Base-by-base conservation (phyloP, 2,888 invertebrate species). In the Resseliella maxima region DNA sequence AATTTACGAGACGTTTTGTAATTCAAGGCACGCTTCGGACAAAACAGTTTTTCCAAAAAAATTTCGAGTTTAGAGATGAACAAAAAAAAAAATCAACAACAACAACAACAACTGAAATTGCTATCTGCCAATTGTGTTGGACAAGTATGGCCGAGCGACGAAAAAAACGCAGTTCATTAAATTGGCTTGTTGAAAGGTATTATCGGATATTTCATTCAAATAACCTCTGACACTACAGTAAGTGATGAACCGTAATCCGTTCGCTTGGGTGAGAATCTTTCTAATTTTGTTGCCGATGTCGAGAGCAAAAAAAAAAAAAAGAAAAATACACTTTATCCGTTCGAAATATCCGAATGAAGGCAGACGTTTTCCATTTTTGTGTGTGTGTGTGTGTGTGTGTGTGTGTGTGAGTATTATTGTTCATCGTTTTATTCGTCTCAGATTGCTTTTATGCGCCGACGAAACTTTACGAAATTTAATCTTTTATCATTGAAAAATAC, bases 401-500 rank as follows among this genome's bases (percentile, higher is more conserved):
- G 12, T 41, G 41, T 12, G 12, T 5, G 41, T 12, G 12, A 12
- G 41, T 12, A 12, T 41, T 50, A 18, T 50, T 12, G 31, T 18
- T 50, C 46, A 50, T 27, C n/a, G 0, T 31, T 15, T 31, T 72
- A 2, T 5, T 72, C 72, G 12, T 3, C 15, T 72, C 72, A 15
- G 31, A 59, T 59, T n/a, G 59, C 59, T 24, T 50, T 50, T 59
- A 5, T 5, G 12, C 12, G 41, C 50, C 21, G 50, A 6, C 1
- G 72, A 35, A 31, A 31, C 12, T 50, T 50, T 18, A 50, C 31
- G 0, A 72, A 27, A 72, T 72, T 72, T 72, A 72, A 72, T 72
- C 72, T 72, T 72, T 72, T 72, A 72, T 72, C 72, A 72, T 72
- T 72, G 72, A 72, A 31, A 31, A 31, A 72, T 72, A 35, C n/a